Conservation (phyloP, 37 sponge, comb jelly and placozoan genomes). For the Axinella damicornis region DNA sequence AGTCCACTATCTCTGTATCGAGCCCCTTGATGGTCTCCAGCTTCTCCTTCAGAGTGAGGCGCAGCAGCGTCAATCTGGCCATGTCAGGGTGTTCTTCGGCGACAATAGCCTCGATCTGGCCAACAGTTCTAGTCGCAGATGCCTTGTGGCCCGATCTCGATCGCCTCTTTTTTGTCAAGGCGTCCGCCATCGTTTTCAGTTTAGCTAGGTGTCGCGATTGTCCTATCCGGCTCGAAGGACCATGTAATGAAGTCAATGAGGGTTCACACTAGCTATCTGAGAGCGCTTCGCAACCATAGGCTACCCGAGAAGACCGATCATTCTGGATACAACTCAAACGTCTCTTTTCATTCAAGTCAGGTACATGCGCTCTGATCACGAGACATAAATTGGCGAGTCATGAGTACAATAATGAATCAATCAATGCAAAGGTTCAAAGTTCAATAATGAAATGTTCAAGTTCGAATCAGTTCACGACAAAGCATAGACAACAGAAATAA, state of each 20-base stretch:
- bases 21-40: slow-evolving; percentile 32
- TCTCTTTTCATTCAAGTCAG: too few species aligned
- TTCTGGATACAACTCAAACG: too few species aligned
- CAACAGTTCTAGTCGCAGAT: slow-evolving; percentile 21
- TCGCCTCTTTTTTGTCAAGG: slow-evolving; percentile 15
- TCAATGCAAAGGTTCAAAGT: neutral
- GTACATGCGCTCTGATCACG: neutral
- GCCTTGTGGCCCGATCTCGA: slow-evolving; percentile 40
- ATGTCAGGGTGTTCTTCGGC: slow-evolving; percentile 8
- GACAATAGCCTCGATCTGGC: slow-evolving; percentile 4
- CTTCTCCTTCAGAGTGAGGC: slow-evolving; percentile 42
- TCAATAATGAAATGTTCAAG: neutral
- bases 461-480: neutral
- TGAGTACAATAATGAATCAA: neutral
- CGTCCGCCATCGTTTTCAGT: slow-evolving; percentile 8
- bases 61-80: slow-evolving; percentile 6
- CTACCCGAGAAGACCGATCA: too few species aligned
- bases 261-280: too few species aligned
- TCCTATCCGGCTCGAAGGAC: slow-evolving; percentile 49
- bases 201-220: neutral
- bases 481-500: too few species aligned
- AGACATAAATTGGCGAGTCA: neutral
- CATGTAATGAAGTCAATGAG: slow-evolving; percentile 17
- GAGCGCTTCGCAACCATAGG: too few species aligned
- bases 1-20: slow-evolving; percentile 24